Base-by-base conservation (phyloP, 1,140 invertebrate genomes). In the Chrysoperla carnea region DNA sequence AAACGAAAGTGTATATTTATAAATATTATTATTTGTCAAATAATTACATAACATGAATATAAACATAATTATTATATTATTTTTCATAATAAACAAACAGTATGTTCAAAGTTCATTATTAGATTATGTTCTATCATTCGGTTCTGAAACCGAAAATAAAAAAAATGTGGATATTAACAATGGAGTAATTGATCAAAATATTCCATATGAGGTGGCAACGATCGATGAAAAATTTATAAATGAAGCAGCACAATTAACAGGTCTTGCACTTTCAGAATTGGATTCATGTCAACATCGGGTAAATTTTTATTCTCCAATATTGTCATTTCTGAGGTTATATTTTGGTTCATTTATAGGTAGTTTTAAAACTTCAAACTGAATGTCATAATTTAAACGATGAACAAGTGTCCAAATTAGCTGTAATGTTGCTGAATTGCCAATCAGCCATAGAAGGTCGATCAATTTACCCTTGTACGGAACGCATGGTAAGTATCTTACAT, bases 391-490 rank as follows among this genome's bases (percentile, higher is more conserved):
- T 82, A 52, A 68, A 68, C 12, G 76, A 81, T 49, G 77, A 81
- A 48, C 65, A 78, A 39, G 51, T 82, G 15, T 72, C 73, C 0
- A 80, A 78, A 58, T 50, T 82, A 9, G 70, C 75, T 39, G 76
- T 82, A 28, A 70, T 73, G 55, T 59, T 81, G 13, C 57, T 81
- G 12, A 81, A 82, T 52, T 82, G 78, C 57, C 77, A 81, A 46
- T 74, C 72, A 3, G 61, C 62, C 31, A 65, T 68, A 7, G 78
- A 81, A 53, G 70, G 73, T 0, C 58, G 77, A 43, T 63, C 65
- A 50, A 61, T 67, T 14, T 79, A 65, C 54, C 63, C 66, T 2
- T 81, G 78, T 46, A 70, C 67, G 1, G 62, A 67, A 15, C 56
- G 68, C 41, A 81, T 81, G 77, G 72, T 73, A 48, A 33, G 31